These are phyloP conservation scores for Melinaea menophilus DNA, from an alignment of 2,888 invertebrate species.

Conservation along the genomic window DNA sequence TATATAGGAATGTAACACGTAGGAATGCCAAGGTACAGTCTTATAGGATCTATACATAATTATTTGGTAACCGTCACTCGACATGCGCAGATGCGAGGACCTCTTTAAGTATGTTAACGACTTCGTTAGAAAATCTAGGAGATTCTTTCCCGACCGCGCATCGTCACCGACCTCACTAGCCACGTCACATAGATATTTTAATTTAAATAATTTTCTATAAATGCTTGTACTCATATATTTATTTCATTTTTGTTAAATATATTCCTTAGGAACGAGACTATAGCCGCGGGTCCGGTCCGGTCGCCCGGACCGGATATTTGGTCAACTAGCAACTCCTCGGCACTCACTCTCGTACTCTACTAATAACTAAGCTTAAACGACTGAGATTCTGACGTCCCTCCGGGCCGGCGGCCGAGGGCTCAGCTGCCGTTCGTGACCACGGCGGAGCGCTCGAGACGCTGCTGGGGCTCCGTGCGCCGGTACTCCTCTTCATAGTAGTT, in stretches of 20 bases:
- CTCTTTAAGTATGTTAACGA: not conserved
- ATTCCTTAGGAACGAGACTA: slow-evolving; percentile 1
- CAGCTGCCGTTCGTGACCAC: slow-evolving; percentile 75
- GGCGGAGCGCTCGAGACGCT: slow-evolving; percentile 70
- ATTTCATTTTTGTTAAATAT: not conserved
- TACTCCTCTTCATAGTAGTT: slow-evolving; percentile 54
- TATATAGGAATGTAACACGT: slow-evolving; percentile 33
- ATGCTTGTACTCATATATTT: slow-evolving; percentile 24
- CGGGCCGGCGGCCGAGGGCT: slow-evolving; percentile 36
- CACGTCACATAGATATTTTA: slow-evolving; percentile 1
- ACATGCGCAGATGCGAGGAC: not conserved
- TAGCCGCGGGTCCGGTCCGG: not conserved
- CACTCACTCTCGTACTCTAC: slow-evolving; percentile 17
- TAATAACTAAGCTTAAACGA: slow-evolving; percentile 37
- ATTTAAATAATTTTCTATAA: slow-evolving; percentile 25
- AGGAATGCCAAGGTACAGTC: slow-evolving; percentile 52
- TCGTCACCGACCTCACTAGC: slow-evolving; percentile 7
- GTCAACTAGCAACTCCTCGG: slow-evolving; percentile 50
- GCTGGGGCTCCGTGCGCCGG: slow-evolving; percentile 47
- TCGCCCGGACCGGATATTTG: slow-evolving; percentile 40
- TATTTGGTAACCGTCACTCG: slow-evolving; percentile 49
- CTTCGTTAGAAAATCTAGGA: slow-evolving; percentile 5
- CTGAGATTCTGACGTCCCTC: slow-evolving; percentile 53
- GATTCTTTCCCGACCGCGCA: not conserved
- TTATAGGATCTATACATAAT: slow-evolving; percentile 45